Base-by-base conservation (phyloP, 2,888 invertebrate genomes). In the Apeira syringaria region DNA sequence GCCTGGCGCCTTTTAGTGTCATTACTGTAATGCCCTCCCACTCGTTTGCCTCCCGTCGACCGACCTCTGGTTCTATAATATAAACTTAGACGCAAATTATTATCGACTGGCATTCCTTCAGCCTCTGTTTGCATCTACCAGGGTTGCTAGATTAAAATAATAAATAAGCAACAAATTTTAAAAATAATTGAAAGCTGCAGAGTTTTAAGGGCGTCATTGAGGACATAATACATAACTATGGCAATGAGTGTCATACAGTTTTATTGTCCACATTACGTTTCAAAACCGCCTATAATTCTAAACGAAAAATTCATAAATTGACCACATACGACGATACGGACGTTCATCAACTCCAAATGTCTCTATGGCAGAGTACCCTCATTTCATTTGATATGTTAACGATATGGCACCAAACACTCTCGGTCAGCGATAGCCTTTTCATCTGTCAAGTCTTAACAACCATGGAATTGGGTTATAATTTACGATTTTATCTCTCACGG, bases 381-480 rank as follows among this genome's bases (percentile, higher is more conserved):
- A 81, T 80, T 81, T 79, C 67, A 76, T 85, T 80, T 72, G 64
- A 74, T 82, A 80, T 73, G 77, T 85, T 85, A 87, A 84, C 85
- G 81, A 83, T 77, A 78, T 72, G 63, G 67, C 80, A 76, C 71
- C 72, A 76, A 72, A 74, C 73, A 78, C 72, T 52, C 45, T 56
- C 62, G 60, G 62, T 64, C 78, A 74, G 70, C 77, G 73, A 73
- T 76, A 82, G 79, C 85, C 88, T 88, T 89, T 89, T 89, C 86
- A 88, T 88, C 86, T 89, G 88, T 88, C 89, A 86, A 80, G 74
- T 75, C 70, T 78, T 84, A 86, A 87, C 86, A 84, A 73, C 84
- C 77, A 74, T 78, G 80, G 83, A 87, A 89, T 87, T 87, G 88
- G 88, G 86, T 85, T 86, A 85, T 89, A 88, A 89, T 89, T 89